A percentile compares a stretch with the other conserved stretches of the same genome.
Evolutionary conservation across 2,888 invertebrate species (phyloP).

Genomic region (Drosophila anomalata): DNA sequence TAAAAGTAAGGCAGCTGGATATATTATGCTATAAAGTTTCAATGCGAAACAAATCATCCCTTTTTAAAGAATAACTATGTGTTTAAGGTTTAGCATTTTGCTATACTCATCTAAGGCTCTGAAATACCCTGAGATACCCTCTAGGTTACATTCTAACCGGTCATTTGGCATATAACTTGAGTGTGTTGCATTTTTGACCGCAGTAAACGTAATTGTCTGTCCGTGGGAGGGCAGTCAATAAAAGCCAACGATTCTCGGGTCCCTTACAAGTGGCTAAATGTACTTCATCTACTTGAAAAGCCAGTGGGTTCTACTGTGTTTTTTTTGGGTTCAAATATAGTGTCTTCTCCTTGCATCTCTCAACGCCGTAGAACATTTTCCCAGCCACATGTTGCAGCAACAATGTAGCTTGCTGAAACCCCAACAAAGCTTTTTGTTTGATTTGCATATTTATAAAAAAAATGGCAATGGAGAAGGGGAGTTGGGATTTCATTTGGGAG

Average conservation of each 20-base stretch:
- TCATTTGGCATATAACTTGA: slow-evolving; percentile 41
- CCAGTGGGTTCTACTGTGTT: slow-evolving; percentile 55
- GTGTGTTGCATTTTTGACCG: slow-evolving; percentile 70
- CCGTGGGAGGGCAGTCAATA: slow-evolving; percentile 63
- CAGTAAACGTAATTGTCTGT: slow-evolving; percentile 78
- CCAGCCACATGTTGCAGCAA: slow-evolving; percentile 68
- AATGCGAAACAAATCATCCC: neutral
- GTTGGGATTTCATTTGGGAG: neutral
- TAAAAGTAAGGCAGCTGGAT: neutral
- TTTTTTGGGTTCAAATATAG: slow-evolving; percentile 7
- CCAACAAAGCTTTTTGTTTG: slow-evolving; percentile 58
- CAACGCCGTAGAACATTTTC: slow-evolving; percentile 31
- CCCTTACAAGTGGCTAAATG: slow-evolving; percentile 64
- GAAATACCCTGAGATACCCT: neutral
- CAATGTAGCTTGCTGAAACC: slow-evolving; percentile 63
- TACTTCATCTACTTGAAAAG: slow-evolving; percentile 12
- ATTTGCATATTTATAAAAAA: slow-evolving; percentile 75
- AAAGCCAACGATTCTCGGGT: slow-evolving; percentile 62
- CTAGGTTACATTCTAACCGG: neutral
- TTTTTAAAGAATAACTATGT: neutral
- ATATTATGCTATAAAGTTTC: neutral
- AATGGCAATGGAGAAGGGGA: slow-evolving; percentile 8
- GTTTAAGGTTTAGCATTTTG: neutral
- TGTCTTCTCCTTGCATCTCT: neutral
- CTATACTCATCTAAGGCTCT: neutral